Evolutionary conservation across 2,888 invertebrate genomes (phyloP).

Genomic region (Andrena haemorrhoa): DNA sequence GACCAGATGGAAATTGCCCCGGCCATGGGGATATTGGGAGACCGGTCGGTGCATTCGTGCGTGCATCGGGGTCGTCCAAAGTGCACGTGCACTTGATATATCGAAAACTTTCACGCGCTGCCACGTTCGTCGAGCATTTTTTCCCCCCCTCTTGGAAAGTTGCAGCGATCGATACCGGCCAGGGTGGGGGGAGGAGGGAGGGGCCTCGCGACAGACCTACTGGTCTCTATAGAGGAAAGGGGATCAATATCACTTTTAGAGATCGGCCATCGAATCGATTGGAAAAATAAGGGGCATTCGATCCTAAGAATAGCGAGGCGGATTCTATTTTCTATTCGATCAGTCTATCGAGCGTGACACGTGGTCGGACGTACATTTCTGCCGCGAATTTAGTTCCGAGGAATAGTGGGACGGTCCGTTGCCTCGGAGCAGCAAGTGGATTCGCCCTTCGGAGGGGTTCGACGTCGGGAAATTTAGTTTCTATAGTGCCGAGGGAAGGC

Average conservation of each 20-base stretch:
- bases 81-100: conserved; percentile 11
- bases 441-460: too few relatives aligned
- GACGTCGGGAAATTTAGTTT: not conserved
- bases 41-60: conserved; percentile 23
- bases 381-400: too few relatives aligned
- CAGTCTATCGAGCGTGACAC: not conserved
- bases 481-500: not conserved
- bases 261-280: not conserved
- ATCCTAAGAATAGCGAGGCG: not conserved
- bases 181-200: too few relatives aligned
- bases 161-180: conserved; percentile 1
- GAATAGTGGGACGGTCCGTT: too few relatives aligned
- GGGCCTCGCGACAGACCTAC: not conserved
- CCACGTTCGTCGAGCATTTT: not conserved
- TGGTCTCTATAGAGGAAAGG: too few relatives aligned
- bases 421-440: too few relatives aligned
- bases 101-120: conserved; percentile 26
- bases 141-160: not conserved
- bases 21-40: conserved; percentile 19
- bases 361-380: not conserved
- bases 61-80: not conserved
- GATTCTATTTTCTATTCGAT: conserved; percentile 3
- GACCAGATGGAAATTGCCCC: conserved; percentile 22
- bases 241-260: conserved; percentile 8
- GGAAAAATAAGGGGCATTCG: not conserved